A percentile compares a stretch with the other conserved stretches of the same genome.
Evolutionary conservation across 1,140 invertebrate species (phyloP).

Genomic region (Drosophila erecta): DNA sequence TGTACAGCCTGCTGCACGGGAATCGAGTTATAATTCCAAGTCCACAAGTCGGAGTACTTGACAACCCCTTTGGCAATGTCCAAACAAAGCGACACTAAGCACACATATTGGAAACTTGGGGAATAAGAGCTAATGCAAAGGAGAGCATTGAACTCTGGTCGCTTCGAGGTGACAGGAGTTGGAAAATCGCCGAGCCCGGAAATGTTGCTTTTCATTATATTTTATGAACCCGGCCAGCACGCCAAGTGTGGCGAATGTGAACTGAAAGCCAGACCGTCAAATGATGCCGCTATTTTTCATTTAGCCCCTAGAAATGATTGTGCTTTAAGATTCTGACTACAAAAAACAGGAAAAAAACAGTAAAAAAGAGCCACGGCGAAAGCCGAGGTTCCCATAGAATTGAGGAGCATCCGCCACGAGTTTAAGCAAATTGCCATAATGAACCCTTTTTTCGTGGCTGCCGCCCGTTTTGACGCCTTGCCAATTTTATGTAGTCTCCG

Average conservation of each 20-base stretch:
- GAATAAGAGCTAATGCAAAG: constrained; percentile 1
- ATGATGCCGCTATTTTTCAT: constrained; percentile 27
- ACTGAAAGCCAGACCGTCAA: constrained; percentile 18
- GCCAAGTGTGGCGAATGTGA: constrained; percentile 57
- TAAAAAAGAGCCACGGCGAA: too few species aligned
- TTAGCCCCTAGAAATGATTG: constrained; percentile 26
- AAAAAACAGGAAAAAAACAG: constrained; percentile 29
- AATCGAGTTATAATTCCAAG: constrained; percentile 52
- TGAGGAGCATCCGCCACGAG: constrained; percentile 40
- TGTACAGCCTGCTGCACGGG: constrained; percentile 15
- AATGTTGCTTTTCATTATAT: constrained; percentile 78
- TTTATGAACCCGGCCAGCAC: constrained; percentile 76
- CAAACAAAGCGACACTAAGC: constrained; percentile 44
- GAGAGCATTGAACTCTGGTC: constrained; percentile 61
- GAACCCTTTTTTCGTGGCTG: constrained; percentile 68
- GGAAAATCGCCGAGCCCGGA: constrained; percentile 19
- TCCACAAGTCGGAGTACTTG: constrained; percentile 11
- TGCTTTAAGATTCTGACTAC: constrained; percentile 46
- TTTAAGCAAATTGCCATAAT: constrained; percentile 83
- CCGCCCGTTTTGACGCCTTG: constrained; percentile 70
- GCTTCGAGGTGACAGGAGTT: constrained; percentile 6
- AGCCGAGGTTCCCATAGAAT: constrained; percentile 36
- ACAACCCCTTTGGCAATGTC: constrained; percentile 18
- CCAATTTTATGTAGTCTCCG: constrained; percentile 78
- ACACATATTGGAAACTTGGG: constrained; percentile 17